Evolutionary conservation across 2,888 invertebrate genomes (phyloP).

Genomic region (Sclerodermus sp.): DNA sequence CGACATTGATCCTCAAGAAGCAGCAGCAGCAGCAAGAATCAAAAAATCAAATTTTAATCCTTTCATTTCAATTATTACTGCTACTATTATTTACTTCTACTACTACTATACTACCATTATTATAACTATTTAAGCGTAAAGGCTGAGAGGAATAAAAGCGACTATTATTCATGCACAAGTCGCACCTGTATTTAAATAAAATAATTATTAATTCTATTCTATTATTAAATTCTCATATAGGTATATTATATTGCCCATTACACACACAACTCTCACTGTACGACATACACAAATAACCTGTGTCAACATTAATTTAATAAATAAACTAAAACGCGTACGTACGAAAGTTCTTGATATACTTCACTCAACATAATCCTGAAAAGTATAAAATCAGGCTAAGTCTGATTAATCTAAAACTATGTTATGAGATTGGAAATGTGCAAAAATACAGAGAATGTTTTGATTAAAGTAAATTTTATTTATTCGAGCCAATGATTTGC

Average conservation of each 20-base stretch:
- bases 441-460: no score
- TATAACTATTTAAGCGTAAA: conserved; percentile 3
- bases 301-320: conserved; percentile 57
- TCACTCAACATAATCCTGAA: no score
- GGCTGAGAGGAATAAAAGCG: conserved; percentile 16
- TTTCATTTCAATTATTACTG: background rate
- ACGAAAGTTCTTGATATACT: conserved; percentile 31
- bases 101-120: background rate
- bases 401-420: no score
- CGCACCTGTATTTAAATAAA: conserved; percentile 52
- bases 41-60: background rate
- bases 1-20: no score
- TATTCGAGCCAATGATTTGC: conserved; percentile 40
- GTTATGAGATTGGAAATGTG: no score
- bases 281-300: conserved; percentile 54
- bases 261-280: conserved; percentile 51
- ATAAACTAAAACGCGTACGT: conserved; percentile 57
- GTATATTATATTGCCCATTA: conserved; percentile 49
- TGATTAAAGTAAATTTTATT: conserved; percentile 39
- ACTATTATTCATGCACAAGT: conserved; percentile 37
- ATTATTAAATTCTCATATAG: conserved; percentile 53
- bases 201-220: conserved; percentile 51
- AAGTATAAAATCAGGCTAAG: no score
- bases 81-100: background rate
- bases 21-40: no score